Base-by-base conservation (phyloP, 2,113 vertebrate species). In the Rissa tridactyla region DNA sequence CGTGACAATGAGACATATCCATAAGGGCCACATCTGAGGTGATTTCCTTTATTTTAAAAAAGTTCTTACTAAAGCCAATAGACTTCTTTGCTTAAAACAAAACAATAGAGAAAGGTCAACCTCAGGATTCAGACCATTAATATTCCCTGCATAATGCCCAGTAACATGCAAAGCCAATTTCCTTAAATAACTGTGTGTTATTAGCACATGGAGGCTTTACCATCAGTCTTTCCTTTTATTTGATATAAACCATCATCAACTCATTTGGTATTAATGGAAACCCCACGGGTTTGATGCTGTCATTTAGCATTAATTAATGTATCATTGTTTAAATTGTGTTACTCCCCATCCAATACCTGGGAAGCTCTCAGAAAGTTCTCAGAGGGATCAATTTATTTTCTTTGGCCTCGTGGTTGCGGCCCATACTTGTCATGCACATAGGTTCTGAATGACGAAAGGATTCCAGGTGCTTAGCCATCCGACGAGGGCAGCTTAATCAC, bases 261-360 rank as follows among this genome's bases (percentile, higher is more conserved):
- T 93, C 51, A 49, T 90, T 83, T 84, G 46, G 4, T 90, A 73
- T 92, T 87, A 93, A 76, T 65, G 18, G 42, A 91, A 96, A 83
- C 40, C 55, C 44, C 44, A n/a, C 30, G 47, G 75, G 22, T 86
- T 88, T 2, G 10, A 25, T 54, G 36, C 58, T 86, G 38, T 86
- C 52, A 52, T 95, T 84, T 90, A 64, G 34, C 79, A 78, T 66
- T 88, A 91, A 94, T 92, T 90, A 88, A 49, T 76, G 11, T 86
- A 16, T 60, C 22, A 25, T 61, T 58, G 77, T 91, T 89, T 95
- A 92, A 54, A 77, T 69, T 62, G 23, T 34, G 36, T 79, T 83
- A 55, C 16, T 91, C 47, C 30, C 51, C 40, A 75, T 91, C 46
- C 52, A 73, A 42, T 66, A 92, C 12, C 73, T 49, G 47, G 25